These are phyloP conservation scores for Platalea minor DNA, from an alignment of 2,797 vertebrate species.

Conservation along the genomic window DNA sequence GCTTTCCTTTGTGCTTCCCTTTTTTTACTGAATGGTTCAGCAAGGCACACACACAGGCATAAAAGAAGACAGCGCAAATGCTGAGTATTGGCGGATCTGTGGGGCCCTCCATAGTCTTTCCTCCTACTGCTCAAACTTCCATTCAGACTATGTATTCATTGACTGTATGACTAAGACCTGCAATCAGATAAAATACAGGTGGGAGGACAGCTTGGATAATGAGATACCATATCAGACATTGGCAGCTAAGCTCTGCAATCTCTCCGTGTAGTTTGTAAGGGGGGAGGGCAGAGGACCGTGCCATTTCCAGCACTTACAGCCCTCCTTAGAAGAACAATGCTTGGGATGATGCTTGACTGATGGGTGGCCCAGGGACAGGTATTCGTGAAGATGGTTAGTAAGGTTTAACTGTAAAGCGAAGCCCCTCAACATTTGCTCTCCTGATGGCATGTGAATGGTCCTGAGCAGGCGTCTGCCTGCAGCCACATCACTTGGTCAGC, in stretches of 20 bases:
- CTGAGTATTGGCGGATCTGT: neutral
- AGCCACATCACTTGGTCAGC: fast-evolving
- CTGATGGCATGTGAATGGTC: fast-evolving
- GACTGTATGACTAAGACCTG: constrained; percentile 37
- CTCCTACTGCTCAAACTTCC: constrained; percentile 13
- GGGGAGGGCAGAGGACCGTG: neutral
- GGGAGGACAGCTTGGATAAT: constrained; percentile 50
- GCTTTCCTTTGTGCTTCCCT: neutral
- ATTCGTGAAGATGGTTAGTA: neutral
- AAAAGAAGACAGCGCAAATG: neutral
- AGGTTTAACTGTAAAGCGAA: neutral
- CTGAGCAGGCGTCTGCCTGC: neutral
- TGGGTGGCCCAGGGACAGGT: neutral
- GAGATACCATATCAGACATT: neutral
- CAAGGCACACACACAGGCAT: fast-evolving
- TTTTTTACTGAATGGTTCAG: neutral
- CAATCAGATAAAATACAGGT: constrained; percentile 34
- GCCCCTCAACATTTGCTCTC: neutral
- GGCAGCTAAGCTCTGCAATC: neutral
- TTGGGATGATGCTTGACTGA: neutral
- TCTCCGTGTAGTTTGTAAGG: neutral
- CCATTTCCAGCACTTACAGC: neutral
- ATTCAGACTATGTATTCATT: constrained; percentile 50
- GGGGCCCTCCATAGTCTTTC: neutral
- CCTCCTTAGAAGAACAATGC: neutral